Conservation (phyloP, 2,888 invertebrate genomes). For the Siphonodentalium dalli region DNA sequence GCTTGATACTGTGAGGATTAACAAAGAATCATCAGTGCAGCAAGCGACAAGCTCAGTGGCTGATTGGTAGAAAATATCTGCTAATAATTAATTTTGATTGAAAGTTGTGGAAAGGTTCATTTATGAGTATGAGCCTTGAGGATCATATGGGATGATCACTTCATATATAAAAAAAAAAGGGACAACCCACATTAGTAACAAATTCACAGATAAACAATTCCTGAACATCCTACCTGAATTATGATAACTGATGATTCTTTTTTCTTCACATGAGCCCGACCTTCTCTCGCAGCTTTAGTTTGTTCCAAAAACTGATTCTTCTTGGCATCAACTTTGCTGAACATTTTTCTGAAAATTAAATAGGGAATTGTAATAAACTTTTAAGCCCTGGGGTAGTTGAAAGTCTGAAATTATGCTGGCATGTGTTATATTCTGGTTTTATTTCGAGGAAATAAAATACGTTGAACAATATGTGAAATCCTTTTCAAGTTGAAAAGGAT, state of each 20-base stretch:
- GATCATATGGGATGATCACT: background rate
- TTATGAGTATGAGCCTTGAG: background rate
- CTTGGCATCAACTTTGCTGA: slow-evolving; percentile 43
- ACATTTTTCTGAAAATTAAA: slow-evolving; percentile 48
- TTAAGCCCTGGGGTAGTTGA: no score
- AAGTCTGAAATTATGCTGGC: no score
- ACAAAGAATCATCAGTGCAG: no score
- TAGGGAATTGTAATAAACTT: no score
- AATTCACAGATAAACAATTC: background rate
- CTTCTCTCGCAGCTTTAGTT: slow-evolving; percentile 88
- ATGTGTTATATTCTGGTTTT: no score
- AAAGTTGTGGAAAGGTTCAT: background rate
- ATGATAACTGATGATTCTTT: slow-evolving; percentile 69
- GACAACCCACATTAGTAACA: background rate
- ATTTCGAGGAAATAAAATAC: no score
- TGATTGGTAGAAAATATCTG: no score
- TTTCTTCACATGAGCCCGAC: slow-evolving; percentile 84
- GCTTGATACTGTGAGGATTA: no score
- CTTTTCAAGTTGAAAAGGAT: no score
- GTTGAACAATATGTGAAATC: no score
- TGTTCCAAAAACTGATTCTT: slow-evolving; percentile 78
- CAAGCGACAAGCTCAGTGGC: no score
- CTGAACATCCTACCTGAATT: slow-evolving; percentile 50
- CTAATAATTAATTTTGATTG: no score
- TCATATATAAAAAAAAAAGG: background rate